These are phyloP conservation scores for Branchinecta sandiegonensis DNA, from an alignment of 2,888 invertebrate species.

Conservation along the genomic window DNA sequence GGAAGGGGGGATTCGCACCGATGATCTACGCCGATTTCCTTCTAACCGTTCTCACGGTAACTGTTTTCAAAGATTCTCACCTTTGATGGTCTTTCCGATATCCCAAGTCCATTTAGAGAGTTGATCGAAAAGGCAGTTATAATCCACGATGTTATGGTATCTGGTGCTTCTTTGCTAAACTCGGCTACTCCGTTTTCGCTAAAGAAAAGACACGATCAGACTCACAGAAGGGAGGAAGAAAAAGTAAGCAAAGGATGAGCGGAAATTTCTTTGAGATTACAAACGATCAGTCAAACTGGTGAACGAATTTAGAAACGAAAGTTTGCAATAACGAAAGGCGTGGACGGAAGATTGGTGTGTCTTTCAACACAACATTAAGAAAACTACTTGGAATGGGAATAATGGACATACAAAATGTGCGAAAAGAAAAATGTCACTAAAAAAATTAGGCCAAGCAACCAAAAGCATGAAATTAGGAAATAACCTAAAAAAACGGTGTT, in stretches of 20 bases:
- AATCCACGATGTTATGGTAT: slow-evolving; percentile 69
- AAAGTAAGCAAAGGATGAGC: background rate
- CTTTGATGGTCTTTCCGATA: slow-evolving; percentile 49
- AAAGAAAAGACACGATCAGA: slow-evolving; percentile 25
- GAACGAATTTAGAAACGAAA: slow-evolving; percentile 4
- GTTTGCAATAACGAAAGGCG: too few relatives aligned
- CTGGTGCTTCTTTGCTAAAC: slow-evolving; percentile 53
- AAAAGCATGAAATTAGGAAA: too few relatives aligned
- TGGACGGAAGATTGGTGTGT: too few relatives aligned
- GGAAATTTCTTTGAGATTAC: background rate
- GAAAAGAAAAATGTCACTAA: too few relatives aligned
- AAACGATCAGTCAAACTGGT: slow-evolving; percentile 12
- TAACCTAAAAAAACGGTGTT: too few relatives aligned
- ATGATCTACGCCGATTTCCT: too few relatives aligned
- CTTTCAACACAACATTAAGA: too few relatives aligned
- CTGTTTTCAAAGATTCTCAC: slow-evolving; percentile 32
- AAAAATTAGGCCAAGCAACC: too few relatives aligned
- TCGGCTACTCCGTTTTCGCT: slow-evolving; percentile 39
- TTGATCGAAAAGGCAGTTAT: slow-evolving; percentile 68
- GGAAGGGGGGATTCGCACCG: too few relatives aligned
- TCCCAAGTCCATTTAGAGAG: slow-evolving; percentile 55
- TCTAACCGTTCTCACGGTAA: too few relatives aligned
- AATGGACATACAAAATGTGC: too few relatives aligned
- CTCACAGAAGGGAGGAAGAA: slow-evolving; percentile 18
- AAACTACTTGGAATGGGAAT: too few relatives aligned